Evolutionary conservation across 2,797 vertebrate species (phyloP), one percentile per base, ranked within the genome.

Genomic region (Hafferia zeledoni): DNA sequence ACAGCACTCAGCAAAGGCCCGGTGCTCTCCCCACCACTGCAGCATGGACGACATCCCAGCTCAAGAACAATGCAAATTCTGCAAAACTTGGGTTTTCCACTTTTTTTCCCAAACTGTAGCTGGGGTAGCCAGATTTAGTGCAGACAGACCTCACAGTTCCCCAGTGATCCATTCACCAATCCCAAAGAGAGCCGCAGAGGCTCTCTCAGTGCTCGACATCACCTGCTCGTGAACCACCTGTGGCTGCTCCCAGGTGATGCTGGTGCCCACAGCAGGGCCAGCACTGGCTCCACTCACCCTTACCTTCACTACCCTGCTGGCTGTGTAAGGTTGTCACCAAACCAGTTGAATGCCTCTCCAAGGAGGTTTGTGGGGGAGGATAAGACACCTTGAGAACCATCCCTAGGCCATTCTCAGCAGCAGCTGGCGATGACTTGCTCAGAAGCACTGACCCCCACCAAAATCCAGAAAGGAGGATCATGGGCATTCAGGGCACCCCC

Each of bases 161-260:
- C 68, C 13, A 5, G 24, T 2, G 11, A 13, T 31, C 8, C 19
- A 5, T 31, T 78, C 9, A 15, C 17, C 7, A 2, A 16, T 20
- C 9, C 37, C 2, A 69, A 97, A n/a, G 96, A 98, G 72, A 22
- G 53, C 93, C n/a, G 16, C 97, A 98, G 72, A 95, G 41, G 39
- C 96, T 76, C 3, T 95, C 81, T 94, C 95, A 79, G 37, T 56
- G 94, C 2, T 64, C 86, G 2, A 90, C 50, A 56, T 8, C n/a
- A 18, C 17, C 68, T 63, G 28, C 28, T 55, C 12, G 55, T 41
- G 46, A 46, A 47, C 18, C 23, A 30, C 57, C 30, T 63, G 28
- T 63, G 41, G 28, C 47, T 71, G 49, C 33, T 63, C 56, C n/a
- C 46, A 33, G 15, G 12, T 55, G 23, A 3, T 63, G 68, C 23